phyloP scores from a whole-genome alignment of 2,113 vertebrate species.

The Anser cygnoides region DNA sequence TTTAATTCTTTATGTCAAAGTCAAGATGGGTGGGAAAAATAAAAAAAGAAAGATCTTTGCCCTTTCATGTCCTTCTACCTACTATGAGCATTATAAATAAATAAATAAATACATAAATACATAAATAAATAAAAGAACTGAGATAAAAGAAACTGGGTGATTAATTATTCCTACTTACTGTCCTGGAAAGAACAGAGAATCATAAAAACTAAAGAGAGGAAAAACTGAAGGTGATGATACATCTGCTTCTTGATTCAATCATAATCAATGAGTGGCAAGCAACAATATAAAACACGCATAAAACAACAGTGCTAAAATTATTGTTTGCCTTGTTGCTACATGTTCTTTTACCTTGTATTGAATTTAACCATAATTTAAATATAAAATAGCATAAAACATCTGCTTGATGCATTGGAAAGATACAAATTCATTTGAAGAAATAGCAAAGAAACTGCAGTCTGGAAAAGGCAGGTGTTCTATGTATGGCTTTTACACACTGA shows the following conservation, averaged over 20 bases:
- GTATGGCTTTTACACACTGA: background rate
- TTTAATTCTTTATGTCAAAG: background rate
- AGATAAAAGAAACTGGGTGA: background rate
- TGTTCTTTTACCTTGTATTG: background rate
- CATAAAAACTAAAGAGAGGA: background rate
- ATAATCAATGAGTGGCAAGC: background rate
- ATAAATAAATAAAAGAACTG: too few relatives aligned
- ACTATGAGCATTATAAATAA: background rate
- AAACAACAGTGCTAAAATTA: background rate
- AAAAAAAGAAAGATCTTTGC: background rate
- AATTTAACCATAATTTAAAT: too few relatives aligned
- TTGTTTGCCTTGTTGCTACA: background rate
- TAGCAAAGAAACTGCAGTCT: background rate
- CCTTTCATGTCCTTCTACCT: background rate
- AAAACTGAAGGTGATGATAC: background rate
- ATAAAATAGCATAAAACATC: background rate
- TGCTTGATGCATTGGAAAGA: background rate
- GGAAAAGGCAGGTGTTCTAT: background rate
- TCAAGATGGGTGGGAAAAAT: background rate
- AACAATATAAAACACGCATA: background rate
- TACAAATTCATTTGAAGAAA: background rate
- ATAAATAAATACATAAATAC: too few relatives aligned
- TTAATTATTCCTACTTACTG: conserved; percentile 3
- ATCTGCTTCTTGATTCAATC: background rate
- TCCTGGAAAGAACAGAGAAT: background rate